Conservation (phyloP, 1,140 invertebrate genomes). For the Ectropis grisescens region DNA sequence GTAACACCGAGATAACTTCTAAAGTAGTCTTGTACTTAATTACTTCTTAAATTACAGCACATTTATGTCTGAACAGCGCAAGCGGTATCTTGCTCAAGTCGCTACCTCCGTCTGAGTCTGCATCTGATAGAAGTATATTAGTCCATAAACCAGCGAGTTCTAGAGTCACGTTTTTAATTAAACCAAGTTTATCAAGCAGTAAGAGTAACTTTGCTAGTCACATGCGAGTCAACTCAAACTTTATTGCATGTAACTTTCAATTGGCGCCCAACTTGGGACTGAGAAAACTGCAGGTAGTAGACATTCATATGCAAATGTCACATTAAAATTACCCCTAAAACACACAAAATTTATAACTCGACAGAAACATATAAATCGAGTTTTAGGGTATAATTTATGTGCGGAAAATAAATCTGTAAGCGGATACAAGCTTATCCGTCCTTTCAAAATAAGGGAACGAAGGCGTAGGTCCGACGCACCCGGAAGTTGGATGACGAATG, state of each 20-base stretch:
- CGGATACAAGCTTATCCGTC: conserved; percentile 36
- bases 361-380: conserved; percentile 20
- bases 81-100: no score
- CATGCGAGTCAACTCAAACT: conserved; percentile 14
- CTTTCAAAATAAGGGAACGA: conserved; percentile 31
- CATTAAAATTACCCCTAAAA: conserved; percentile 5
- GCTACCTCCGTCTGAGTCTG: no score
- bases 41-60: no score
- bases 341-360: conserved; percentile 10
- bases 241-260: conserved; percentile 12
- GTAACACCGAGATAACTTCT: no score
- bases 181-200: conserved; percentile 16
- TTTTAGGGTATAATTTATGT: conserved; percentile 23
- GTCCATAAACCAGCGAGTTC: background rate
- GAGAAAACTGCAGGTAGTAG: no score
- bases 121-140: no score
- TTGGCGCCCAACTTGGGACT: conserved; percentile 13
- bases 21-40: no score
- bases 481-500: conserved; percentile 51
- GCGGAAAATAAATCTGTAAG: conserved; percentile 34
- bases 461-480: conserved; percentile 21
- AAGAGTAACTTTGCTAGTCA: conserved; percentile 21
- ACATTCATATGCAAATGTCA: no score
- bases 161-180: conserved; percentile 29
- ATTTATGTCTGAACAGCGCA: no score